Evolutionary conservation across 2,797 vertebrate genomes (phyloP).

Genomic region (Sus cebifrons): DNA sequence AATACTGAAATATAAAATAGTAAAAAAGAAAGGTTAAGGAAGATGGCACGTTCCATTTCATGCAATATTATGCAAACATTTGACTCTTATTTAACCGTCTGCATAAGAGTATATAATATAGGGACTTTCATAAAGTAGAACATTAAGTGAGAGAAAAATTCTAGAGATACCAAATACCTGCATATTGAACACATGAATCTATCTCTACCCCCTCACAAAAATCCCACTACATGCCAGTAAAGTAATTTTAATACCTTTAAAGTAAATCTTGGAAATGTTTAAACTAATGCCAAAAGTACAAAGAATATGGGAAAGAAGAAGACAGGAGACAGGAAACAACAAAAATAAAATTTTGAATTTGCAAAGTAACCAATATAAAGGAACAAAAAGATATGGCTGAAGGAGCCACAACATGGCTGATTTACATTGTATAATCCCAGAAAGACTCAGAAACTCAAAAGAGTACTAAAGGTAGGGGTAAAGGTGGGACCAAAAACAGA

Average conservation of each 20-base stretch:
- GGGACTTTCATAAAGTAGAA: background rate
- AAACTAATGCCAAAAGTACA: background rate
- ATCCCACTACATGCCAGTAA: background rate
- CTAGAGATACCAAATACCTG: background rate
- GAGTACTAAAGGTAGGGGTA: background rate
- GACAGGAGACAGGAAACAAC: background rate
- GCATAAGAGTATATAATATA: background rate
- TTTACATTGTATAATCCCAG: background rate
- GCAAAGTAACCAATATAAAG: background rate
- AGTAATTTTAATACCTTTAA: background rate
- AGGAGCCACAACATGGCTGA: background rate
- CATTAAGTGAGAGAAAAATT: background rate
- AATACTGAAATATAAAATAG: background rate
- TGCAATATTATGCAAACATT: slow-evolving; percentile 20
- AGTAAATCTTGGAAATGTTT: background rate
- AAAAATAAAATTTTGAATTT: slow-evolving; percentile 59
- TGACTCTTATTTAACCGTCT: slow-evolving; percentile 29
- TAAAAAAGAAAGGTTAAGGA: slow-evolving; percentile 36
- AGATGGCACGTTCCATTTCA: background rate
- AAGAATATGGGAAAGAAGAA: background rate
- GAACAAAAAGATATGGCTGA: background rate
- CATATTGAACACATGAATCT: background rate
- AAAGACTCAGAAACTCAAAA: background rate
- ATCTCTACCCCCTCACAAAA: background rate
- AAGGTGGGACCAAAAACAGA: background rate